These are phyloP conservation scores for Apostichopus japonicus DNA, from an alignment of 35 echinoderm and acorn worm genomes.

Conservation along the genomic window DNA sequence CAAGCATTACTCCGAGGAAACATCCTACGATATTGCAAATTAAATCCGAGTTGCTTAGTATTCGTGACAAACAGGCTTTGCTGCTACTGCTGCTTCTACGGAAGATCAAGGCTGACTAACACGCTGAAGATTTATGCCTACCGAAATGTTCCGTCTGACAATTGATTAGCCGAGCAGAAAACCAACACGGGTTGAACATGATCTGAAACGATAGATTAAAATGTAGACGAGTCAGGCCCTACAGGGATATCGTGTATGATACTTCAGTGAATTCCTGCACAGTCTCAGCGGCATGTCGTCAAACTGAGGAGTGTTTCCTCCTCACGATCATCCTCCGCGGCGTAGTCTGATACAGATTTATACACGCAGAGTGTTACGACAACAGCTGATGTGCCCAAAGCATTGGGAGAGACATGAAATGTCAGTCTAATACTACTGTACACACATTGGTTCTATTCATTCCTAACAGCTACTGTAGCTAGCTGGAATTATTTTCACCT, in stretches of 20 bases:
- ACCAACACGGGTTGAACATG: not conserved
- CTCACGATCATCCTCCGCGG: not conserved
- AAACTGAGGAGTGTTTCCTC: not conserved
- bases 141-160: not conserved
- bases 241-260: not conserved
- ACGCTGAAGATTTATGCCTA: not conserved
- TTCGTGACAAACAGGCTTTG: not conserved
- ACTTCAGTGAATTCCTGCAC: not conserved
- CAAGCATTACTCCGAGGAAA: no score
- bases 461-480: no score
- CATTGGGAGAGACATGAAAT: no score
- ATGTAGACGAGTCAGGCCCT: not conserved
- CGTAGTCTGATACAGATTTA: not conserved
- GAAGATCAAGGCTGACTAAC: not conserved
- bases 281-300: not conserved
- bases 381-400: not conserved
- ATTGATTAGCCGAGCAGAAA: not conserved
- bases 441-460: no score
- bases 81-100: not conserved
- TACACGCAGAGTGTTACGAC: not conserved
- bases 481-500: no score
- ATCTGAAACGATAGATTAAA: not conserved
- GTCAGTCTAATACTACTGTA: no score
- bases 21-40: no score
- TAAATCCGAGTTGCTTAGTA: no score